Conservation (phyloP, 2,113 vertebrate genomes). For the Podarcis muralis region DNA sequence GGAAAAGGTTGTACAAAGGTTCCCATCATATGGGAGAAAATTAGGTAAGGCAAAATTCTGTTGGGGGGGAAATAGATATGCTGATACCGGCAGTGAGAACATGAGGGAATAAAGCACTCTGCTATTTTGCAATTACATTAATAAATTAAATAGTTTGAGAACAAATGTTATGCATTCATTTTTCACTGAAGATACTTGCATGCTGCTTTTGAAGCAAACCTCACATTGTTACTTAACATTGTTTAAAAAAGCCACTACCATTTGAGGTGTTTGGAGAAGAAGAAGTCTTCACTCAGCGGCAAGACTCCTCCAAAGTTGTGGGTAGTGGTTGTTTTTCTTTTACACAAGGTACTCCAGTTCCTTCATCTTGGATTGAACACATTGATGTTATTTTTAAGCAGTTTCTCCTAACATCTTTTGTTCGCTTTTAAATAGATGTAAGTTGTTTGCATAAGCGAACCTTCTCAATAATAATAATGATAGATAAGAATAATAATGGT, state of each 20-base stretch:
- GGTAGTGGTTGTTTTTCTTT: too few relatives aligned
- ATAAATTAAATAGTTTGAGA: background rate
- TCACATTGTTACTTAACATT: background rate
- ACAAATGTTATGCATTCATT: background rate
- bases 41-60: constrained; percentile 1
- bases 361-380: too few relatives aligned
- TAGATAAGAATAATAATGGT: too few relatives aligned
- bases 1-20: background rate
- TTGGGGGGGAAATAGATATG: background rate
- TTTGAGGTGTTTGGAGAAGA: too few relatives aligned
- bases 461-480: too few relatives aligned
- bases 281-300: too few relatives aligned
- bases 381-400: background rate
- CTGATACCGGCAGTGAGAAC: background rate
- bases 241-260: background rate
- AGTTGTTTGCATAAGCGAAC: too few relatives aligned
- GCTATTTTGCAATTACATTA: background rate
- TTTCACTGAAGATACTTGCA: background rate
- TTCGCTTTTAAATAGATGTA: too few relatives aligned
- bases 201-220: background rate
- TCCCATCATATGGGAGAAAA: background rate
- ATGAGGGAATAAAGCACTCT: constrained; percentile 21
- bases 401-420: background rate
- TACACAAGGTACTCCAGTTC: too few relatives aligned
- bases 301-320: too few relatives aligned